Conservation (phyloP, 2,888 invertebrate genomes). For the Augiades crinisus region DNA sequence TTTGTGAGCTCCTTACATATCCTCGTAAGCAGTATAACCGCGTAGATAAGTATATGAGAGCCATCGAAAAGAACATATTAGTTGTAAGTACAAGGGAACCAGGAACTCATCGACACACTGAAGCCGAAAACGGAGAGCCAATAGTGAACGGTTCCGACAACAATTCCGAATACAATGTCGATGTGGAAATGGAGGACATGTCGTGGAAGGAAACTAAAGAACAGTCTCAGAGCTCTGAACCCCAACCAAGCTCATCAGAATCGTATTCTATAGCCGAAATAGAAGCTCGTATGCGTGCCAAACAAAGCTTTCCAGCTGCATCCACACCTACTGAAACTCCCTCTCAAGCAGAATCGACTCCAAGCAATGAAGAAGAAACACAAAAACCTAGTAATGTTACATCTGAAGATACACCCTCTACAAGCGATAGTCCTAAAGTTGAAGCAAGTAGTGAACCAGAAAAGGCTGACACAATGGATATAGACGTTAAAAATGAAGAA, state of each 20-base stretch:
- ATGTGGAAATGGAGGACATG: slow-evolving; percentile 78
- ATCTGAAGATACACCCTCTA: slow-evolving; percentile 35
- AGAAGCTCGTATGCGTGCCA: slow-evolving; percentile 69
- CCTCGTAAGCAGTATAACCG: slow-evolving; percentile 97
- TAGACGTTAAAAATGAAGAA: slow-evolving; percentile 49
- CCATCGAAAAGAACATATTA: slow-evolving; percentile 96
- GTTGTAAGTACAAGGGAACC: slow-evolving; percentile 91
- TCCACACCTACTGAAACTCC: slow-evolving; percentile 40
- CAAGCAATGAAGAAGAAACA: slow-evolving; percentile 42
- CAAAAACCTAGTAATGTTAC: slow-evolving; percentile 37
- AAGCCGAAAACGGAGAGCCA: slow-evolving; percentile 85
- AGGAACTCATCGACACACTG: slow-evolving; percentile 80
- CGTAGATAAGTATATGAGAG: slow-evolving; percentile 98
- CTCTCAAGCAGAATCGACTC: slow-evolving; percentile 21
- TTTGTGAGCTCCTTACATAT: slow-evolving; percentile 95
- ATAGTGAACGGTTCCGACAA: slow-evolving; percentile 83
- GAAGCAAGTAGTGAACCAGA: slow-evolving; percentile 33
- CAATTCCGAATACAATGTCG: slow-evolving; percentile 77
- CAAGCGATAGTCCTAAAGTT: slow-evolving; percentile 38
- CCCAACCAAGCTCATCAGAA: slow-evolving; percentile 68
- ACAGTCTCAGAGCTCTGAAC: slow-evolving; percentile 52
- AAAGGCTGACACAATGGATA: slow-evolving; percentile 47
- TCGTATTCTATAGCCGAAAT: slow-evolving; percentile 64
- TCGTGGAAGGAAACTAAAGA: slow-evolving; percentile 70
- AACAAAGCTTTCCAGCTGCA: slow-evolving; percentile 62